Evolutionary conservation across 2,113 vertebrate genomes (phyloP).

Genomic region (Hemibates koningsi): DNA sequence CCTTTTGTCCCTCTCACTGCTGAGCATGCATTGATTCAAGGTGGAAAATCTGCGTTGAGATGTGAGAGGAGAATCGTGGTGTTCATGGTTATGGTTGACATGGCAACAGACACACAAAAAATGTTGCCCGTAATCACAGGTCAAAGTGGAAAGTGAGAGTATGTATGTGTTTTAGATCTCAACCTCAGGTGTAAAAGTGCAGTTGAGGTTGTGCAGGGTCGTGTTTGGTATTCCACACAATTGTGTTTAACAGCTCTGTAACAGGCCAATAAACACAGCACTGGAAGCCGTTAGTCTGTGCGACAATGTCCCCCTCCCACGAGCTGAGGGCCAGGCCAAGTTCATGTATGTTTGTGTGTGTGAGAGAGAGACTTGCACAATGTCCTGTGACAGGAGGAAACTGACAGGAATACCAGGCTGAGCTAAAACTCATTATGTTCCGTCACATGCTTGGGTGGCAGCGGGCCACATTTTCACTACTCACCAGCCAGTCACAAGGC

Average conservation of each 20-base stretch:
- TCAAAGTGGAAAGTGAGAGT: not conserved
- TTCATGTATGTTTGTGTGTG: not conserved
- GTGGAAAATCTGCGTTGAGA: slow-evolving; percentile 16
- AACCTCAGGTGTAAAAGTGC: slow-evolving; percentile 41
- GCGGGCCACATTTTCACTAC: not conserved
- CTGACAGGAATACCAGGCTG: slow-evolving; percentile 25
- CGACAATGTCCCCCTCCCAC: slow-evolving; percentile 37
- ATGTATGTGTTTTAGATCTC: slow-evolving; percentile 40
- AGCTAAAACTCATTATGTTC: not conserved
- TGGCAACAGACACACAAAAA: not conserved
- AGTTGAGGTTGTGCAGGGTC: slow-evolving; percentile 39
- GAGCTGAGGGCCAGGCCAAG: slow-evolving; percentile 18
- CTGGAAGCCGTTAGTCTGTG: slow-evolving; percentile 35
- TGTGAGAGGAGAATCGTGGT: not conserved
- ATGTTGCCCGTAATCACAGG: not conserved
- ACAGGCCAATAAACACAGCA: slow-evolving; percentile 60
- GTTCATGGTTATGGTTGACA: not conserved
- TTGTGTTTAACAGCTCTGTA: slow-evolving; percentile 61
- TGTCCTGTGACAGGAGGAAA: slow-evolving; percentile 29
- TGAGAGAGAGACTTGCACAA: slow-evolving; percentile 1
- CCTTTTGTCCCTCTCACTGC: not conserved
- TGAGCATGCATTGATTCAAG: slow-evolving; percentile 20
- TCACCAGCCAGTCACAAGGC: not conserved
- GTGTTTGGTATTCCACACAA: slow-evolving; percentile 49
- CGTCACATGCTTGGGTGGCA: slow-evolving; percentile 21